A percentile compares a stretch with the other conserved stretches of the same genome.
Conservation (phyloP, 1,140 invertebrate species). For the Trichonephila clavipes region DNA sequence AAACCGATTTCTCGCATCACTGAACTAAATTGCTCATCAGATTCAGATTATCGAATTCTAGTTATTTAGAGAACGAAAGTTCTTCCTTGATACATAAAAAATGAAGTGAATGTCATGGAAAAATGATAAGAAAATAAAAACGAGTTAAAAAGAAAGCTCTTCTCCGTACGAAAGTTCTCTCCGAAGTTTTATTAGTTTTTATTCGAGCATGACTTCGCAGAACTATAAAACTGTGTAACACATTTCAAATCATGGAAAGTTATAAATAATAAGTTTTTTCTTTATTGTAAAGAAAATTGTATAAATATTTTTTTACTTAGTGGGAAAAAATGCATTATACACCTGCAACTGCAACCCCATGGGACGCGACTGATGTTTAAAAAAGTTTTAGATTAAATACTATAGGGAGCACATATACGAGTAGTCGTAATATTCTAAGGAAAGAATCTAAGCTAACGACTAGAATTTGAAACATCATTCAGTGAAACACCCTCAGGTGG, state of each 20-base stretch:
- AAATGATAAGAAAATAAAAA: neutral
- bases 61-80: neutral
- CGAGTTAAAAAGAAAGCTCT: neutral
- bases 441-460: no score
- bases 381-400: no score
- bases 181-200: neutral
- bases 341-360: no score
- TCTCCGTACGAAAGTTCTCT: neutral
- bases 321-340: no score
- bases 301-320: no score
- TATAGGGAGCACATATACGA: no score
- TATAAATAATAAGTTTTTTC: no score
- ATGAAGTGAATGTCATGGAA: neutral
- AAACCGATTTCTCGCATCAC: slow-evolving; percentile 1
- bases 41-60: neutral
- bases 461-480: no score
- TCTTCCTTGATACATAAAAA: neutral
- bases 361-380: no score
- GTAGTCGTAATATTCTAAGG: no score
- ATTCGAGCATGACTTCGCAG: neutral
- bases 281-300: no score
- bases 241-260: neutral
- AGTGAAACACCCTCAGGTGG: no score
- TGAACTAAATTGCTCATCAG: neutral
- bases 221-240: neutral